Base-by-base conservation (phyloP, 2,888 invertebrate genomes). In the Tipula lateralis region DNA sequence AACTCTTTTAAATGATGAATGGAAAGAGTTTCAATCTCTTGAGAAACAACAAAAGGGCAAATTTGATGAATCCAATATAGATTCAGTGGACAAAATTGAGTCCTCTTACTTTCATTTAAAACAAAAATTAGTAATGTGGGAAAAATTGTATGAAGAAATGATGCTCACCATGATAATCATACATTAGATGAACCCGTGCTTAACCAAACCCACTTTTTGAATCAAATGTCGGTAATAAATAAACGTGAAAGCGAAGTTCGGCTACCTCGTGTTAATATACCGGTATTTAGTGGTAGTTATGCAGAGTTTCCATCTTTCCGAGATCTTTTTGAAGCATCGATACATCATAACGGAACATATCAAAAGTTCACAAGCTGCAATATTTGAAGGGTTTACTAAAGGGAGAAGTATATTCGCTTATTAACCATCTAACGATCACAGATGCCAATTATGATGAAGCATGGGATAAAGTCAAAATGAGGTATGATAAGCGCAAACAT, bases 401-500 rank as follows among this genome's bases (percentile, higher is more conserved):
- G 80, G 84, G 36, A 12, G 84, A 84, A 34, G 66, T 80, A 9
- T n/a, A 16, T 3, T 13, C 30, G 24, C 9, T 80, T 7, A 24
- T 80, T 2, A 66, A 30, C 2, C 80, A 84, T 34, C 2, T 80
- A 0, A 16, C 5, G 2, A 16, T 34, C 19, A 84, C 32, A 4
- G 84, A 84, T 7, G 30, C 16, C 9, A 84, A 80, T 19, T 84
- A 80, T 34, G 7, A 2, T 3, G 32, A 84, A 34, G 84, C 84
- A 16, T 32, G 80, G 32, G 32, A 66, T 13, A 84, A 66, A 80
- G n/a, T 84, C 4, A 13, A 44, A 2, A 19, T 2, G 34, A 13
- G 84, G 50, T 84, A 84, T 16, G 84, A 84, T 19, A 84, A 84
- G 9, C 30, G 24, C n/a, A 80, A 80, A 24, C 19, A 1, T 1